These are phyloP conservation scores for Drosophila villosipedis DNA, from an alignment of 2,888 invertebrate genomes.

Conservation along the genomic window DNA sequence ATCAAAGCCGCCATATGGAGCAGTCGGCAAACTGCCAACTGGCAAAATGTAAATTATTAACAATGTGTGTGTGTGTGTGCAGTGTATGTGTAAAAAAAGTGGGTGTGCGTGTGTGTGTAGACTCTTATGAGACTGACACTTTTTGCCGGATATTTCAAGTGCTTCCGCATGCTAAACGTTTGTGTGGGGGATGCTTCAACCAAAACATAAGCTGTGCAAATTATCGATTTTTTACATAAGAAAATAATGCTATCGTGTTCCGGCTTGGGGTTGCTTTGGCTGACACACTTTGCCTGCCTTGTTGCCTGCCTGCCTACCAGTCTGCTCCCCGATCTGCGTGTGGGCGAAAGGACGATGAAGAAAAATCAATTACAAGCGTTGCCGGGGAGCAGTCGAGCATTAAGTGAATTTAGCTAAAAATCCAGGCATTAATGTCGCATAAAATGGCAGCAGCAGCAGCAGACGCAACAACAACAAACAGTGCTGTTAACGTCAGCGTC, in stretches of 20 bases:
- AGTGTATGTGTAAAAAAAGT: slow-evolving; percentile 15
- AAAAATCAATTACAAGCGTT: slow-evolving; percentile 71
- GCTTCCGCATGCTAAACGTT: slow-evolving; percentile 53
- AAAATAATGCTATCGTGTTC: slow-evolving; percentile 40
- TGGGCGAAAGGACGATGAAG: slow-evolving; percentile 13
- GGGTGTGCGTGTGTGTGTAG: slow-evolving; percentile 24
- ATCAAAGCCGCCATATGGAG: slow-evolving; percentile 66
- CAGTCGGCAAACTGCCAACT: slow-evolving; percentile 34
- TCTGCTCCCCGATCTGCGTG: not conserved
- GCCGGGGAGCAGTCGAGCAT: slow-evolving; percentile 41
- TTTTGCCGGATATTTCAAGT: slow-evolving; percentile 75
- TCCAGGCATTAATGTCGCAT: slow-evolving; percentile 66
- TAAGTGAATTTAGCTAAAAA: slow-evolving; percentile 71
- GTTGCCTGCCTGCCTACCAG: not conserved
- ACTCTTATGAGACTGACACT: slow-evolving; percentile 18
- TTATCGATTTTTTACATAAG: slow-evolving; percentile 74
- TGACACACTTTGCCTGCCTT: slow-evolving; percentile 66
- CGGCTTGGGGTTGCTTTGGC: slow-evolving; percentile 14
- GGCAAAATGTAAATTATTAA: slow-evolving; percentile 64
- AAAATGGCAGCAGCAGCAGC: slow-evolving; percentile 45
- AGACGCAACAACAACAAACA: slow-evolving; percentile 16
- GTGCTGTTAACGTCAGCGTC: slow-evolving; percentile 21
- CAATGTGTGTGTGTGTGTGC: slow-evolving; percentile 23
- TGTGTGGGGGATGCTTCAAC: slow-evolving; percentile 36
- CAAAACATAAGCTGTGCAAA: slow-evolving; percentile 68